phyloP scores from a whole-genome alignment of 37 sponge, comb jelly and placozoan genomes.

The Ianthella basta region DNA sequence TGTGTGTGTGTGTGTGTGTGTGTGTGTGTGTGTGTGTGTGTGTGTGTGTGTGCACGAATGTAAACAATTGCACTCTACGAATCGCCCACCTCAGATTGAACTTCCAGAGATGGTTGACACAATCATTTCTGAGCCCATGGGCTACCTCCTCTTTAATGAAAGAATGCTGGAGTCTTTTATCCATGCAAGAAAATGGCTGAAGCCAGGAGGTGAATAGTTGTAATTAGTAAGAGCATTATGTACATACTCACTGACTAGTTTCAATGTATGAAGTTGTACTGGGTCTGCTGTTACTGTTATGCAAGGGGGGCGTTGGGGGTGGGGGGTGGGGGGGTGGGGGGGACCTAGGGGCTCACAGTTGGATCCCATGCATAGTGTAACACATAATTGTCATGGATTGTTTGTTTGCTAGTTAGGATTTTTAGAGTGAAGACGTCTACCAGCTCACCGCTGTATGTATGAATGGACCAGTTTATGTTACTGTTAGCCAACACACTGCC shows the following conservation, averaged over 20 bases:
- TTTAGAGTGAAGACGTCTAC: too few relatives aligned
- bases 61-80: background rate
- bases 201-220: slow-evolving; percentile 64
- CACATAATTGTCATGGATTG: too few relatives aligned
- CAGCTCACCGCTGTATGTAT: too few relatives aligned
- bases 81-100: slow-evolving; percentile 49
- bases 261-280: background rate
- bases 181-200: slow-evolving; percentile 95
- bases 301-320: background rate
- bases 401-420: too few relatives aligned
- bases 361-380: too few relatives aligned
- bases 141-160: slow-evolving; percentile 98
- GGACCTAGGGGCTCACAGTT: too few relatives aligned
- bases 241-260: background rate
- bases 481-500: too few relatives aligned
- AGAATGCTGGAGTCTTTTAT: slow-evolving; percentile 96
- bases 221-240: background rate
- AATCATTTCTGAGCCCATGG: slow-evolving; percentile 98
- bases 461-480: too few relatives aligned
- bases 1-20: slow-evolving; percentile 3
- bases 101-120: slow-evolving; percentile 93
- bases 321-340: too few relatives aligned
- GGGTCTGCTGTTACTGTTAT: slow-evolving; percentile 20
- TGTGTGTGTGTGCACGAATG: background rate
- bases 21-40: background rate